Evolutionary conservation across 2,113 vertebrate genomes (phyloP).

Genomic region (Egretta garzetta): DNA sequence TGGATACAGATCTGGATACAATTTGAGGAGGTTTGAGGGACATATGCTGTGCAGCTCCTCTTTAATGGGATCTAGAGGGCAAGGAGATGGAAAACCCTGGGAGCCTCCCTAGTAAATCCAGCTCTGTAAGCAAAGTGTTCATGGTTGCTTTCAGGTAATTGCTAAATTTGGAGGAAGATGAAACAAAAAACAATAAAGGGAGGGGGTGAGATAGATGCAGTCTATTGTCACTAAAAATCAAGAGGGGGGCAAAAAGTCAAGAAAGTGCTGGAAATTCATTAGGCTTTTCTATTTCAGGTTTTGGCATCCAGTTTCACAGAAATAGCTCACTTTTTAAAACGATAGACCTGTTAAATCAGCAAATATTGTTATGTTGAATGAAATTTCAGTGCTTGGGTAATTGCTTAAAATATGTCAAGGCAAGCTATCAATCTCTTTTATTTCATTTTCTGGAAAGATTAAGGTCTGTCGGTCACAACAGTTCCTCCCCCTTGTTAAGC

Average conservation of each 20-base stretch:
- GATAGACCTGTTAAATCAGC: not conserved
- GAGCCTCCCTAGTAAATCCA: not conserved
- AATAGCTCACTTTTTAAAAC: not conserved
- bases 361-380: slow-evolving; percentile 20
- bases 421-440: not conserved
- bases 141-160: not conserved
- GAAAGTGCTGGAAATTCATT: not conserved
- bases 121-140: not conserved
- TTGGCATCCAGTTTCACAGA: not conserved
- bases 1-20: not conserved
- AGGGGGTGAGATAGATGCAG: not conserved
- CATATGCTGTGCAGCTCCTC: not conserved
- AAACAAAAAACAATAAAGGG: not conserved
- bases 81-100: not conserved
- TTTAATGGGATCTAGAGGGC: slow-evolving; percentile 14
- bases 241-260: not conserved
- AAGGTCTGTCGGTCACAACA: not conserved
- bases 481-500: not conserved
- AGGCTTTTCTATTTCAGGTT: not conserved
- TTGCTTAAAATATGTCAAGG: not conserved
- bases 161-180: not conserved
- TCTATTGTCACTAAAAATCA: not conserved
- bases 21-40: not conserved
- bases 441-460: not conserved
- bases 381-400: not conserved